Evolutionary conservation across 2,113 vertebrate genomes (phyloP).

Genomic region (Orientallactaga bullata): DNA sequence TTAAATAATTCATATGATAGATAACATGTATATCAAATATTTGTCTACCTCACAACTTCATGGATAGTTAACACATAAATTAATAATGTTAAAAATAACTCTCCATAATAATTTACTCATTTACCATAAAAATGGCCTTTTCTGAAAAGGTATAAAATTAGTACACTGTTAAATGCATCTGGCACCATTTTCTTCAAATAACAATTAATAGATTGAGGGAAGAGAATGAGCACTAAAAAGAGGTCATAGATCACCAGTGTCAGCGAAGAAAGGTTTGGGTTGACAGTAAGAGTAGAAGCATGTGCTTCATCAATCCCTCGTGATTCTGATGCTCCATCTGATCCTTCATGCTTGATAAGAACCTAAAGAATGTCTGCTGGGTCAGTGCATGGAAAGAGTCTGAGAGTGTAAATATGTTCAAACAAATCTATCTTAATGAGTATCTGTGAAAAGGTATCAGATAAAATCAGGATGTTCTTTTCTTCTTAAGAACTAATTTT

Average conservation of each 20-base stretch:
- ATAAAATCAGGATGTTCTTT: background rate
- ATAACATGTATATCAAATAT: background rate
- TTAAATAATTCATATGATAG: background rate
- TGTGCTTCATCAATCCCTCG: background rate
- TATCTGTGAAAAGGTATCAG: slow-evolving; percentile 18
- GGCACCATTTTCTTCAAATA: background rate
- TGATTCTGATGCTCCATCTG: background rate
- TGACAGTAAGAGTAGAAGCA: background rate
- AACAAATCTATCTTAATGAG: slow-evolving; percentile 19
- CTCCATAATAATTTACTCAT: background rate
- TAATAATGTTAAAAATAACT: background rate
- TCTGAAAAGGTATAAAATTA: background rate
- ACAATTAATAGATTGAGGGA: background rate
- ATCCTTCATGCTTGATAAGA: background rate
- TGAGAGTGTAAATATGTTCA: background rate
- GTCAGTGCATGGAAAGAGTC: background rate
- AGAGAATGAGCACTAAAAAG: background rate
- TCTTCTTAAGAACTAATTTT: slow-evolving; percentile 33
- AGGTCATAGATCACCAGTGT: background rate
- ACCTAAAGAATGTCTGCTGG: background rate
- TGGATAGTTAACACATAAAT: slow-evolving; percentile 18
- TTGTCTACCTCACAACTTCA: background rate
- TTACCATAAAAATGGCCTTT: slow-evolving; percentile 3
- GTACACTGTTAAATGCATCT: background rate
- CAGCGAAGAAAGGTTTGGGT: background rate